Evolutionary conservation across 2,113 vertebrate genomes (phyloP), one percentile per base, ranked within the genome.

Genomic region (Notechis scutatus): DNA sequence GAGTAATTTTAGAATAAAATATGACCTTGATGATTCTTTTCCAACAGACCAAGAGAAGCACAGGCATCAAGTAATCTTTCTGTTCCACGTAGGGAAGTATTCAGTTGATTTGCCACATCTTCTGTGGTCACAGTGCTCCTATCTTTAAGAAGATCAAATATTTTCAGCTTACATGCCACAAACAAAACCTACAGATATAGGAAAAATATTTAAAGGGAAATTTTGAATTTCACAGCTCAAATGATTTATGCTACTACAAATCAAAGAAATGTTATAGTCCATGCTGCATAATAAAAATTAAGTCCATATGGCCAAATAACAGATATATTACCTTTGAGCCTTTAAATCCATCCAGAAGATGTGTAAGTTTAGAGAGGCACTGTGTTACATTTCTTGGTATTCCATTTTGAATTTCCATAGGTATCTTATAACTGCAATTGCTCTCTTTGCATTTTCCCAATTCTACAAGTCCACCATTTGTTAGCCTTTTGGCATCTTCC

Each of bases 261-360:
- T 55, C 34, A 50, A 85, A 55, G 14, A 8, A 85, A 39, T 29
- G 26, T 18, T 29, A 26, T 4, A 47, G 12, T 47, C 81, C 29
- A 86, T 34, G 18, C 18, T 61, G 39, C 18, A 42, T 42, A 39
- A 90, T 23, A 21, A 85, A 29, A 20, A 61, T 1, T 4, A 54
- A 26, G 54, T 12, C 11, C 29, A 50, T n/a, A 21, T 85, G 39
- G 54, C 11, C 21, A 42, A 92, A 24, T 24, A 85, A 4, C 7
- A 90, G 47, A 34, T 18, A 24, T 12, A 89, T 93, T 97, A 99
- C 99, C 99, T 99, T 99, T 74, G 99, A 99, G 1, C 98, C 98
- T 97, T 97, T 98, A 95, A 99, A 99, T 61, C 99, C 98, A 92
- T 99, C 98, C 54, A 98, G 89, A 52, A 99, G 96, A 18, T 97